These are phyloP conservation scores for Narcine bancroftii DNA, from an alignment of 2,113 vertebrate genomes.

Conservation along the genomic window DNA sequence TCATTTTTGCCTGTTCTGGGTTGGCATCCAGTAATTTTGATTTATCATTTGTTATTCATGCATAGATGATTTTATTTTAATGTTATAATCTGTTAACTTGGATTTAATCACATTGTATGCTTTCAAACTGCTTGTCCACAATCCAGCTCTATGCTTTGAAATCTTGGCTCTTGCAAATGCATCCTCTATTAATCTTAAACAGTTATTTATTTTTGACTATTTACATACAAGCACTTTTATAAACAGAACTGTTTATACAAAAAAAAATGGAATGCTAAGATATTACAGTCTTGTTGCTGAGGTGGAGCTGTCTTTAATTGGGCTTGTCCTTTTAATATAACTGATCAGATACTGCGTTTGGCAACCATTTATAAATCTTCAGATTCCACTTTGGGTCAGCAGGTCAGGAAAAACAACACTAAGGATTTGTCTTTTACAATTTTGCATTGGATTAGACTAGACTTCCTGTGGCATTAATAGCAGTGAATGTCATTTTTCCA, in stretches of 20 bases:
- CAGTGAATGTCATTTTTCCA: background rate
- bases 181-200: background rate
- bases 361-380: background rate
- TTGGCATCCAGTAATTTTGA: too few species aligned
- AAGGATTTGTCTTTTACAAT: background rate
- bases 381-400: background rate
- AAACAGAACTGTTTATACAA: background rate
- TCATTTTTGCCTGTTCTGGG: too few species aligned
- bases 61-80: background rate
- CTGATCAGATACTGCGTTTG: background rate
- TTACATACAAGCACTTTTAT: background rate
- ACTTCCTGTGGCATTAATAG: background rate
- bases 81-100: background rate
- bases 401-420: background rate
- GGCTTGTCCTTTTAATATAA: background rate
- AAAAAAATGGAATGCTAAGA: background rate
- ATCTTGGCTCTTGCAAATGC: background rate
- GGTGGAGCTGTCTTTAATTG: background rate
- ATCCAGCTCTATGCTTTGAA: background rate
- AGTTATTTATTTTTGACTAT: background rate
- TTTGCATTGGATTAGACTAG: background rate
- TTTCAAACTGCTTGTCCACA: too few species aligned
- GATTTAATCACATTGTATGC: background rate
- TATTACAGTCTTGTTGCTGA: background rate
- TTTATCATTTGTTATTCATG: background rate